Evolutionary conservation across 2,113 vertebrate genomes (phyloP).

Genomic region (Scatophagus argus): DNA sequence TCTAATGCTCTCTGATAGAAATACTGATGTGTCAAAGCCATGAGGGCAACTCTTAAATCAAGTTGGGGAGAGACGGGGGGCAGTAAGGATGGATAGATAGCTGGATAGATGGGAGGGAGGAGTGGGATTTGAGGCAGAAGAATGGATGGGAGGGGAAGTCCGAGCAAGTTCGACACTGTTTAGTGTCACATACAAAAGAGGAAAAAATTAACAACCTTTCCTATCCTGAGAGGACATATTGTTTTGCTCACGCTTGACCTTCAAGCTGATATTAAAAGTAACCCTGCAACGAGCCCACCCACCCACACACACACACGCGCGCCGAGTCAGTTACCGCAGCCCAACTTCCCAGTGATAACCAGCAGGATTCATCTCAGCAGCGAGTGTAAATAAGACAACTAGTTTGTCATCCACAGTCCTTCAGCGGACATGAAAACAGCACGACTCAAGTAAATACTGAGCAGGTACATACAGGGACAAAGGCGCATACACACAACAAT

Average conservation of each 20-base stretch:
- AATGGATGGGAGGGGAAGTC: conserved; percentile 1
- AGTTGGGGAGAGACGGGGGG: conserved; percentile 65
- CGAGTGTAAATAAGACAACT: conserved; percentile 20
- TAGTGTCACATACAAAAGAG: background rate
- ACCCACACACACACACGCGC: conserved; percentile 1
- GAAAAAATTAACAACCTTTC: conserved; percentile 45
- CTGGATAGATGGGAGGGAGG: conserved; percentile 24
- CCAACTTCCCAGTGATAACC: conserved; percentile 20
- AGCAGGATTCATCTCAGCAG: conserved; percentile 50
- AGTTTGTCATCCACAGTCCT: conserved; percentile 23
- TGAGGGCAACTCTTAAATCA: conserved; percentile 97
- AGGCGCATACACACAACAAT: conserved; percentile 38
- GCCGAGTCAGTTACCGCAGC: conserved; percentile 14
- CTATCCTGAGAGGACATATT: conserved; percentile 26
- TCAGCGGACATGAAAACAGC: conserved; percentile 24
- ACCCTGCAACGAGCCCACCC: background rate
- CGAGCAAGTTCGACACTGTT: conserved; percentile 25
- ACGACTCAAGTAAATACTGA: conserved; percentile 24
- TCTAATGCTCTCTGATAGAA: conserved; percentile 97
- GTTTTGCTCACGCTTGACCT: background rate
- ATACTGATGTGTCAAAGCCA: conserved; percentile 97
- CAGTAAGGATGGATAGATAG: conserved; percentile 53
- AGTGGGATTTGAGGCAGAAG: background rate
- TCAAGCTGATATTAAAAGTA: conserved; percentile 41
- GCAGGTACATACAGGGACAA: background rate